Evolutionary conservation across 2,888 invertebrate species (phyloP).

Genomic region (Diaphora mendica): DNA sequence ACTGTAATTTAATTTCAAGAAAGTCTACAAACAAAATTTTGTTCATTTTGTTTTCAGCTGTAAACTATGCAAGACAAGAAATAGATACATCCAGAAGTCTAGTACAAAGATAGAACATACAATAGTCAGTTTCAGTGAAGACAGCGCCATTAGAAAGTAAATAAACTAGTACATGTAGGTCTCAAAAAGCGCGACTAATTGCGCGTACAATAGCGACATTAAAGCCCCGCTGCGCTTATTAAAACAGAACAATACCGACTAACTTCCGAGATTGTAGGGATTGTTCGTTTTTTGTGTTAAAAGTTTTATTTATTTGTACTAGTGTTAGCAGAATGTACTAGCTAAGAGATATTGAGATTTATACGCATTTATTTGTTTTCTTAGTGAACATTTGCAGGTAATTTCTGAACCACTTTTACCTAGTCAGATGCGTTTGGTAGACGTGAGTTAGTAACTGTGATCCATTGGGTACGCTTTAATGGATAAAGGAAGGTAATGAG

Average conservation of each 20-base stretch:
- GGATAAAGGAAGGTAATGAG: too few relatives aligned
- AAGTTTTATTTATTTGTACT: conserved; percentile 9
- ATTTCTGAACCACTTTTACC: too few relatives aligned
- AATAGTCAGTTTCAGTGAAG: conserved; percentile 20
- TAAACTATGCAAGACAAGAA: background rate
- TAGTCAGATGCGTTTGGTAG: background rate
- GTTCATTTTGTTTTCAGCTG: too few relatives aligned
- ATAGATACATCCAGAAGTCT: background rate
- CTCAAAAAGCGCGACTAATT: conserved; percentile 48
- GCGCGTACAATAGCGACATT: conserved; percentile 50
- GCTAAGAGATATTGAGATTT: background rate
- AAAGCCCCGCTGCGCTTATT: conserved; percentile 44
- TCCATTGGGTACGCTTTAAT: too few relatives aligned
- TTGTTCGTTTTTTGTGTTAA: conserved; percentile 17
- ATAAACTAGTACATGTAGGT: conserved; percentile 26
- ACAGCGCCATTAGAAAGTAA: conserved; percentile 27
- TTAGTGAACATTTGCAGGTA: background rate
- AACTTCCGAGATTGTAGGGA: conserved; percentile 35
- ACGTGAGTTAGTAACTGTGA: background rate
- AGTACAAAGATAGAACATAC: background rate
- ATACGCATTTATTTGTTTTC: background rate
- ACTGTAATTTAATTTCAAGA: too few relatives aligned
- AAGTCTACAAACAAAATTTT: too few relatives aligned
- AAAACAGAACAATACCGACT: conserved; percentile 50
- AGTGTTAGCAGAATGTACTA: background rate